phyloP scores from a whole-genome alignment of 2,113 vertebrate species.

The Takifugu bimaculatus region DNA sequence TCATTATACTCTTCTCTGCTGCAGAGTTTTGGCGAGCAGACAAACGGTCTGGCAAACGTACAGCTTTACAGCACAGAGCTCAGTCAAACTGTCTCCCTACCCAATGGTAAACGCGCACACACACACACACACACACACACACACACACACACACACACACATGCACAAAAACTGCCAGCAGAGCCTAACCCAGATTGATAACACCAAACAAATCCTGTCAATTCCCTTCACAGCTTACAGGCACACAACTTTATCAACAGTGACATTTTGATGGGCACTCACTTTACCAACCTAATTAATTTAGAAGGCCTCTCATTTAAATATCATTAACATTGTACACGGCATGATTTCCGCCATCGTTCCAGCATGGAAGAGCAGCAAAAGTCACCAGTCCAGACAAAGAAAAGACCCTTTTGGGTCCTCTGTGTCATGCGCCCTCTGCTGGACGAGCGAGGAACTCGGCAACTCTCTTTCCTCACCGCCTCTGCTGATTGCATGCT shows the following conservation, averaged over 20 bases:
- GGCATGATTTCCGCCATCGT: constrained; percentile 61
- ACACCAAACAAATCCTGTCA: constrained; percentile 68
- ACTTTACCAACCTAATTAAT: constrained; percentile 64
- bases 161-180: constrained; percentile 50
- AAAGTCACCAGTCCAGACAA: constrained; percentile 52
- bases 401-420: constrained; percentile 19
- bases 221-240: constrained; percentile 48
- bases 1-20: constrained; percentile 69
- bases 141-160: constrained; percentile 29
- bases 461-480: constrained; percentile 4
- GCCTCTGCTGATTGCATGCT: constrained; percentile 10
- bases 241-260: constrained; percentile 58
- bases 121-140: constrained; percentile 26
- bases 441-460: constrained; percentile 45
- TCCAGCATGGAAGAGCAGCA: constrained; percentile 44
- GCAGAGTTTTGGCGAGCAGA: constrained; percentile 70
- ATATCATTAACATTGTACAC: constrained; percentile 62
- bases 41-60: constrained; percentile 73
- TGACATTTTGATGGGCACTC: constrained; percentile 65
- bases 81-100: constrained; percentile 68
- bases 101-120: constrained; percentile 56
- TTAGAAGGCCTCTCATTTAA: constrained; percentile 66
- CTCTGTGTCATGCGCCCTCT: constrained; percentile 56
- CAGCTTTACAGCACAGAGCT: constrained; percentile 73
- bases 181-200: constrained; percentile 71